A percentile compares a stretch with the other conserved stretches of the same genome.
Conservation (phyloP, 2,888 invertebrate genomes). For the Gisinianus flammeolus region DNA sequence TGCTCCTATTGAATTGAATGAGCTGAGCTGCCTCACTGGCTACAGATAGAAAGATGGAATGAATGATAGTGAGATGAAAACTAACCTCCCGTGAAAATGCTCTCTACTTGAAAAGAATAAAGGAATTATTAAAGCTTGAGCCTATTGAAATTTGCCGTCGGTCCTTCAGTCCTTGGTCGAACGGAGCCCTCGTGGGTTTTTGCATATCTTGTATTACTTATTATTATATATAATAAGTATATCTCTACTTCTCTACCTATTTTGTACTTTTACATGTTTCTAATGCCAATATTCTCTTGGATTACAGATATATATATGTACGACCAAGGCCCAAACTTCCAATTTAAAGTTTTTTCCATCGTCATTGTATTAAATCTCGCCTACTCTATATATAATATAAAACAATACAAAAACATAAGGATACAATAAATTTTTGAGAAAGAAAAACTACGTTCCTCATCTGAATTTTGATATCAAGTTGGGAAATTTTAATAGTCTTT, state of each 20-base stretch:
- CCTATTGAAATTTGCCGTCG: conserved; percentile 41
- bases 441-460: no score
- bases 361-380: no score
- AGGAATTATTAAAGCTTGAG: conserved; percentile 43
- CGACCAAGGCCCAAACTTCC: no score
- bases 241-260: background rate
- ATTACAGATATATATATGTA: no score
- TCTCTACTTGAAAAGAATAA: conserved; percentile 42
- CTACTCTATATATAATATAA: no score
- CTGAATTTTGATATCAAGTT: no score
- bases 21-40: conserved; percentile 38
- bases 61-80: conserved; percentile 40
- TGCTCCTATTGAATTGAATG: conserved; percentile 34
- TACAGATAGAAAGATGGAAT: conserved; percentile 44
- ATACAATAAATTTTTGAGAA: no score
- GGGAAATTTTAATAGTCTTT: no score
- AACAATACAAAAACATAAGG: no score
- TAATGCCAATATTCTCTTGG: conserved; percentile 8
- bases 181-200: conserved; percentile 1
- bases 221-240: no score
- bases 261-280: background rate
- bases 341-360: no score
- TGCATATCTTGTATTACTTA: no score
- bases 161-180: conserved; percentile 4
- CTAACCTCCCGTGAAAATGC: conserved; percentile 39